Base-by-base conservation (phyloP, 1,140 invertebrate genomes). In the Diorhabda sublineata region DNA sequence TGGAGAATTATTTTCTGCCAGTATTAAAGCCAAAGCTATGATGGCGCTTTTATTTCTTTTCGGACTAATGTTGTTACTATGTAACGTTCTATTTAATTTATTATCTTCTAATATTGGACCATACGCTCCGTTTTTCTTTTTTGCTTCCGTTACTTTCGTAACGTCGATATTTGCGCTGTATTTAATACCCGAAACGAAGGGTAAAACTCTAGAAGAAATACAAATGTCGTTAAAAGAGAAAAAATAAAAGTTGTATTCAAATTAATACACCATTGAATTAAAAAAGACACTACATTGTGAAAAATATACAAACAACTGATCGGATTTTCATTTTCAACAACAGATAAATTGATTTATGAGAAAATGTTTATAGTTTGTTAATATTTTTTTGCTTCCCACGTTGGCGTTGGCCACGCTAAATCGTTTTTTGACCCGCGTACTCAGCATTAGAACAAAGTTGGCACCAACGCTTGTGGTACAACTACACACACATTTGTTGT, bases 161-260 rank as follows among this genome's bases (percentile, higher is more conserved):
- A 91, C 91, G n/a, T 77, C 95, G 45, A 77, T 94, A 56, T 91
- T 96, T 77, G 88, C 93, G 4, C 88, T 90, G 70, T 80, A 91
- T 65, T 91, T 87, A 71, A 91, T 98, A 43, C 95, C 95, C n/a
- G 95, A 97, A 81, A 98, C 95, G 0, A 91, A 92, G 77, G 94
- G 95, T 4, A 91, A 90, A 76, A 92, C 87, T 62, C 84, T 97
- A 59, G 94, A 97, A 77, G 93, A 97, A 76, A 96, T 97, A 75
- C 91, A 94, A 76, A 87, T 88, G 72, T 87, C 87, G 73, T 82
- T 93, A 58, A 90, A 88, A 45, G 56, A 45, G 42, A 9, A 47
- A 62, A 4, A 52, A 52, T 52, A 4, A 52, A 58, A 26, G 57
- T n/a, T n/a, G 57, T 58, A 9, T 26, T 26, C 26, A 26, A 26